Percentiles rank a stretch among this genome's conserved stretches.
phyloP scores from a whole-genome alignment of 2,797 vertebrate species.

The Eutrigla gurnardus region DNA sequence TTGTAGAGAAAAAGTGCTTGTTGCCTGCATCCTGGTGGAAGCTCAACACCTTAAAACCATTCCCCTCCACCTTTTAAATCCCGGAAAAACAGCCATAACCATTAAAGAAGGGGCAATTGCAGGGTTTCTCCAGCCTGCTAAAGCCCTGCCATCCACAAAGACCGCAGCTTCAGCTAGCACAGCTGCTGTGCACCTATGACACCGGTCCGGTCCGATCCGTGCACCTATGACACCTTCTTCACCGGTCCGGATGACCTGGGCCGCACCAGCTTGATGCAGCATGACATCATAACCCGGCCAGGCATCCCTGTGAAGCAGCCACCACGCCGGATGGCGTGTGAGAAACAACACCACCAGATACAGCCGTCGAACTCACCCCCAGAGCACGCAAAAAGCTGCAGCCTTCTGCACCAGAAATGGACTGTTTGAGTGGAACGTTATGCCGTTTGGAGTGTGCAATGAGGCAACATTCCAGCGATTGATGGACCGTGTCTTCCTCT shows the following conservation, averaged over 20 bases:
- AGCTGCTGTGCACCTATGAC: conserved; percentile 7
- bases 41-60: background rate
- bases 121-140: conserved; percentile 3
- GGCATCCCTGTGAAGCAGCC: conserved; percentile 39
- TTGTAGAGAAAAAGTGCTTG: conserved; percentile 21
- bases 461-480: background rate
- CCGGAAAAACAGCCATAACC: conserved; percentile 4
- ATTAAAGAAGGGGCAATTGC: conserved; percentile 28
- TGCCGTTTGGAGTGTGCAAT: conserved; percentile 15
- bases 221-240: conserved; percentile 32
- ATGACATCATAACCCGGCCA: conserved; percentile 33
- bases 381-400: background rate
- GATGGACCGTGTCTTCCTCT: background rate
- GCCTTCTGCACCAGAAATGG: conserved; percentile 42
- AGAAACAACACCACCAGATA: conserved; percentile 48
- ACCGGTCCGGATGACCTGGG: conserved; percentile 26
- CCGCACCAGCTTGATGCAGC: conserved; percentile 39
- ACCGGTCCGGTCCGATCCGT: no score
- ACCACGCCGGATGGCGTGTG: conserved; percentile 11
- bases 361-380: conserved; percentile 12
- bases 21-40: conserved; percentile 1
- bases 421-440: conserved; percentile 44
- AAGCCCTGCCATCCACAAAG: no score
- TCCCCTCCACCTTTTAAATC: conserved; percentile 32
- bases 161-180: background rate